Base-by-base conservation (phyloP, 2,113 vertebrate genomes). In the Numenius arquata region DNA sequence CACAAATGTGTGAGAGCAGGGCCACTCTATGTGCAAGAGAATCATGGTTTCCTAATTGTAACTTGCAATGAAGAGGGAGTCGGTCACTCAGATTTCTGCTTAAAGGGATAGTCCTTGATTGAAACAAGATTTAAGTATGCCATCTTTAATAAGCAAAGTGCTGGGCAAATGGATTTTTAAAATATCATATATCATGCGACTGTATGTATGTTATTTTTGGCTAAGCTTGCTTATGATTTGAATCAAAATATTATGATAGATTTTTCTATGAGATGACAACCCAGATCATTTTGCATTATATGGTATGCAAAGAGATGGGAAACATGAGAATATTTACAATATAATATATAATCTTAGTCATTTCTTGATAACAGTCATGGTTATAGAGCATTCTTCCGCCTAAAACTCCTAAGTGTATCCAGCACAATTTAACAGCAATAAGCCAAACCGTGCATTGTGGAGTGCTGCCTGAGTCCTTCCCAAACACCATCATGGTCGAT, bases 241-340 rank as follows among this genome's bases (percentile, higher is more conserved):
- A 85, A 93, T 95, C 90, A 93, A 93, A 96, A 93, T 91, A 78
- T 81, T 87, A 61, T 79, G 62, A 91, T 48, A 87, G 66, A 88
- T 70, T 76, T 87, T 93, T 92, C 56, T 65, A 68, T 8, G 62
- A 82, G 73, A 80, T 68, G 62, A 93, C 84, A 94, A 71, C 29
- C 30, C 34, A 80, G 50, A 95, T 77, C 15, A 85, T 61, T 89
- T 75, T 94, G 58, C 40, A 89, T 81, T 88, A 81, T 34, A 75
- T 13, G 72, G 22, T 59, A 65, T 34, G 73, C 77, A 85, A 68
- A 92, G 74, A 70, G 45, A 34, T 77, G 81, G 22, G 73, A 92
- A 89, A 90, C 34, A 50, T 15, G 30, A 74, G 26, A 76, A 77
- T 53, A 89, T 48, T 82, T 41, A 68, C 34, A 56, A 86, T 30